Conservation (phyloP, 2,797 vertebrate species). For the Leptoclinus maculatus region DNA sequence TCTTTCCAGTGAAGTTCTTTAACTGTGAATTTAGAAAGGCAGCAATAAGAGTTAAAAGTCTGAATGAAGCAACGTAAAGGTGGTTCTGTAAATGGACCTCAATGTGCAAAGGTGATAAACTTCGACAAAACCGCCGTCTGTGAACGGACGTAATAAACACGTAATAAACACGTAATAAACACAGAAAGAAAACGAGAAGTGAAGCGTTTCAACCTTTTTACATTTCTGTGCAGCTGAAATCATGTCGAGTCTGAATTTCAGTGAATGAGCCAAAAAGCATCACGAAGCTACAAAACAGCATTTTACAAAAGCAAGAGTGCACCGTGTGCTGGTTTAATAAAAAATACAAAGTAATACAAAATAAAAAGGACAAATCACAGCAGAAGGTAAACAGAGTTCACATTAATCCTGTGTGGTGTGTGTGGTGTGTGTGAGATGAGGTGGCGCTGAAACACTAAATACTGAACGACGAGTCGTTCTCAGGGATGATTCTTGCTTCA, state of each 20-base stretch:
- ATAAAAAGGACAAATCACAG: not conserved
- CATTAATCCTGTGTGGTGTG: constrained; percentile 39
- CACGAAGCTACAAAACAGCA: constrained; percentile 38
- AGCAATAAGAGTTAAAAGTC: not conserved
- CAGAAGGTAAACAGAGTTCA: constrained; percentile 15
- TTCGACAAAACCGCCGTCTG: not conserved
- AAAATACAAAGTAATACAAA: not conserved
- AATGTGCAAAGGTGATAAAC: constrained; percentile 1
- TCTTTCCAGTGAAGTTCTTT: not conserved
- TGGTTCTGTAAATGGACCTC: not conserved
- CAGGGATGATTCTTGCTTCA: constrained; percentile 46
- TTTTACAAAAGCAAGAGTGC: constrained; percentile 39
- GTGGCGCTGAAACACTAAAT: constrained; percentile 59
- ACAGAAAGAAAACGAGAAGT: not conserved
- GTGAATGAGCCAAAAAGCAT: constrained; percentile 35
- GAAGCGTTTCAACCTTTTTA: constrained; percentile 22
- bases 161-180: not conserved
- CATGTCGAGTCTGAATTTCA: constrained; percentile 5
- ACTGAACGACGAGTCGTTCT: constrained; percentile 39
- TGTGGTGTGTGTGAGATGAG: constrained; percentile 29
- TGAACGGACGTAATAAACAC: not conserved
- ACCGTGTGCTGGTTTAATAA: not conserved
- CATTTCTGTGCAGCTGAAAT: constrained; percentile 46
- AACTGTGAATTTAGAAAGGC: constrained; percentile 26
- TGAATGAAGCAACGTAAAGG: constrained; percentile 31